Evolutionary conservation across 2,888 invertebrate species (phyloP), one percentile per base, ranked within the genome.

Genomic region (Aromia moschata): DNA sequence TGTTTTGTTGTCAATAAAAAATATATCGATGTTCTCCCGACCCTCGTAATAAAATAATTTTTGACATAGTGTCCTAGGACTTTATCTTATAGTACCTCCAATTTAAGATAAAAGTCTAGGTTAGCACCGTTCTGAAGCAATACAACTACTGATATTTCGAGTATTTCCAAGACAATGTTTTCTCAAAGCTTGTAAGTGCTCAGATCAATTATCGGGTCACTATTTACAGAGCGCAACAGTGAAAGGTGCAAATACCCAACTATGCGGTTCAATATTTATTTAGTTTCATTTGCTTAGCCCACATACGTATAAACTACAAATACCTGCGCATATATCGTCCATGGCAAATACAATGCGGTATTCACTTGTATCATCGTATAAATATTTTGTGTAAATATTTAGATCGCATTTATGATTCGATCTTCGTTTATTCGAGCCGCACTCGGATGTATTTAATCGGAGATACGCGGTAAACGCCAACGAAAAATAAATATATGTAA

Each of bases 341-440:
- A 33, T 2, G n/a, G 33, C 11, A 33, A 11, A 33, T 33, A 33
- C 33, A 33, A 33, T 33, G 11, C 33, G 33, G 25, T 7, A 25
- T 25, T 25, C n/a, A 33, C n/a, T 33, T 33, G n/a, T 33, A 33
- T 33, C 33, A 33, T 33, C 11, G 33, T 33, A 33, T 33, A 33
- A 33, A 33, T 33, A 33, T 33, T n/a, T 33, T 33, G 33, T 33
- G n/a, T 11, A 33, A 33, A 33, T 33, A 33, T 33, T 33, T 33
- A 33, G 33, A 33, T 33, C 33, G 7, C 33, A 33, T 33, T 33
- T 33, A 2, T 2, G n/a, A 33, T 3, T 33, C 33, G n/a, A 33
- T 33, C n/a, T 5, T 5, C 11, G 33, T 33, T 33, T 33, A 25
- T 25, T 25, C 7, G 25, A 25, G 7, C 7, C 7, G 25, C 25